Base-by-base conservation (phyloP, 1,140 invertebrate species). In the Chymomyza costata region DNA sequence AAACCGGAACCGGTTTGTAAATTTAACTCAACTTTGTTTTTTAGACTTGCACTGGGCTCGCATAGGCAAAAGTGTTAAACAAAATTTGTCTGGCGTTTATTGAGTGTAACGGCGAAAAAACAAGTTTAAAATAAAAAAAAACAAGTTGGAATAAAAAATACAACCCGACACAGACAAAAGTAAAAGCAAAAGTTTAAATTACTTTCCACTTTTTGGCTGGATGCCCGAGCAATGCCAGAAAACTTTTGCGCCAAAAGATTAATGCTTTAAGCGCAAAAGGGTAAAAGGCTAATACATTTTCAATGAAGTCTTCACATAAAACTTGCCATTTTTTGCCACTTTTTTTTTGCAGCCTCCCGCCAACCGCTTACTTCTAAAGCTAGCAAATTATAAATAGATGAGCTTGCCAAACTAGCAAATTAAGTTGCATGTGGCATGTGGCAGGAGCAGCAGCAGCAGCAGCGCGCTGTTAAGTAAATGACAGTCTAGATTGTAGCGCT, bases 181-280 rank as follows among this genome's bases (percentile, higher is more conserved):
- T 63, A 71, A 78, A 70, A 70, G 61, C 49, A 63, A 76, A 76
- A 76, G 71, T 76, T 76, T 76, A 76, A 76, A 76, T 76, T 76
- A 76, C 71, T 76, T 76, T 76, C 40, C 55, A 66, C 30, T 51
- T 55, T 54, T 55, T 50, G 50, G 35, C 51, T 17, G 11, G 37
- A 17, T n/a, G 56, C 56, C 52, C 49, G 32, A 61, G 53, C 59
- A 8, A 25, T 8, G 3, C 21, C 21, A 8, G 8, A 51, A 76
- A 76, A 76, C 53, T 76, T 76, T 67, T 47, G 54, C 65, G 34
- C 35, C 44, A 40, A 16, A 48, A 69, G 21, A 25, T 25, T 25
- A 25, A 25, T 25, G 21, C 21, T 25, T 25, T 5, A 5, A 25
- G 21, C 21, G 21, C n/a, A 43, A 46, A 55, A 16, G 19, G 19